Percentiles rank a stretch among this genome's conserved stretches.
Conservation (phyloP, 2,113 vertebrate species). For the Pandion haliaetus region DNA sequence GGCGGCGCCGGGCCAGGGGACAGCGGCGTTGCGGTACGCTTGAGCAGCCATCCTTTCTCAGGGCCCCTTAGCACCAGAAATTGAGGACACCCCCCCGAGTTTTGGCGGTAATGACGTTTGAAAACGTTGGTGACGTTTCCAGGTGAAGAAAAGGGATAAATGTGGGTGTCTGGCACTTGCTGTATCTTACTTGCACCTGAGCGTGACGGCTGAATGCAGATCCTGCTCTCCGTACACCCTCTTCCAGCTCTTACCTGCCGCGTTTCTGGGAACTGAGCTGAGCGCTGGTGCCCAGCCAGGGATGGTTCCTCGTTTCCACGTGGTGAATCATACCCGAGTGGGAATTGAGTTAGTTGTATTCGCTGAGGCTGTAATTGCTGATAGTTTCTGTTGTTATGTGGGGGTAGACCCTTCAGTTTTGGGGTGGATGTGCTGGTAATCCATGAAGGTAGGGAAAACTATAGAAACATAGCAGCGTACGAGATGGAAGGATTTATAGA, state of each 20-base stretch:
- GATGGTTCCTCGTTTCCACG: background rate
- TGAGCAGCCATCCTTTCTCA: fast-evolving
- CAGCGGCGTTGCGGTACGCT: background rate
- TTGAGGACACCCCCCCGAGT: fast-evolving
- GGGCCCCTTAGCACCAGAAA: fast-evolving
- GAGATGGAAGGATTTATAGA: background rate
- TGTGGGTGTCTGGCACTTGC: background rate
- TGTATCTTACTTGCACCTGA: fast-evolving
- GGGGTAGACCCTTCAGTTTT: background rate
- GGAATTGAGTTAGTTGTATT: fast-evolving
- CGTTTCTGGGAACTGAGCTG: background rate
- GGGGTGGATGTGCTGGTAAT: background rate
- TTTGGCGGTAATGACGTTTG: fast-evolving
- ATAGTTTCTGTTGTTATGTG: background rate
- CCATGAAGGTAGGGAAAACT: background rate
- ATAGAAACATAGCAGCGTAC: background rate
- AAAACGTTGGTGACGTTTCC: background rate
- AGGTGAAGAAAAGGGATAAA: background rate
- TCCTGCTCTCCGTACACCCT: fast-evolving
- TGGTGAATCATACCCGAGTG: background rate
- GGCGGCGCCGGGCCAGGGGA: background rate
- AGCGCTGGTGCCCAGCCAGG: fast-evolving
- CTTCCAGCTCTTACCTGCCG: too few species aligned
- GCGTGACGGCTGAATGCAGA: background rate
- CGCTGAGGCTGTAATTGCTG: background rate